phyloP scores from a whole-genome alignment of 2,888 invertebrate species.

The Gasteruption jaculator region DNA sequence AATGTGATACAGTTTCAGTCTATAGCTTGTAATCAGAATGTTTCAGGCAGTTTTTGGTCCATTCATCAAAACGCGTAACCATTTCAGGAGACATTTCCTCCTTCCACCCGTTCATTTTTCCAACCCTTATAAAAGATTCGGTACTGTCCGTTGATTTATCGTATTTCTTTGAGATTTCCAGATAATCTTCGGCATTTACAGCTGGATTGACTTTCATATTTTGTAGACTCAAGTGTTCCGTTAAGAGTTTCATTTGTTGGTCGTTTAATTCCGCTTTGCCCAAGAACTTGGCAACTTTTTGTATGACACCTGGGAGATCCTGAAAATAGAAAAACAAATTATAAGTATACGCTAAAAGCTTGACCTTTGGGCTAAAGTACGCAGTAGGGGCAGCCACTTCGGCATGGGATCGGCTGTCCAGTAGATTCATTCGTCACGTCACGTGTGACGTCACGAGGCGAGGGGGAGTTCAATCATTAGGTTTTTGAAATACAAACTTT shows the following conservation, averaged over 20 bases:
- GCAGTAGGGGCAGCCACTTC: too few relatives aligned
- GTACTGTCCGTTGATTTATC: constrained; percentile 42
- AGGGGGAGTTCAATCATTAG: too few relatives aligned
- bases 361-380: too few relatives aligned
- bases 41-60: too few relatives aligned
- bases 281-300: constrained; percentile 50
- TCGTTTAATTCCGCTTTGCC: constrained; percentile 37
- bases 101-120: constrained; percentile 52
- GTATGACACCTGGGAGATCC: constrained; percentile 51
- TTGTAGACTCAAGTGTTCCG: constrained; percentile 54
- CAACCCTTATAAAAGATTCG: constrained; percentile 53
- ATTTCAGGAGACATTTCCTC: constrained; percentile 42
- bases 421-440: too few relatives aligned
- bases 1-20: too few relatives aligned
- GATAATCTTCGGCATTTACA: constrained; percentile 55
- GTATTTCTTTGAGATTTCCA: constrained; percentile 43
- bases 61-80: too few relatives aligned
- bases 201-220: constrained; percentile 60
- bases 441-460: too few relatives aligned
- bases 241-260: constrained; percentile 45
- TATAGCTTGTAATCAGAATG: too few relatives aligned
- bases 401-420: too few relatives aligned
- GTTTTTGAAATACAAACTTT: too few relatives aligned
- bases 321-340: constrained; percentile 30
- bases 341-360: too few relatives aligned